Evolutionary conservation across 2,888 invertebrate species (phyloP), one percentile per base, ranked within the genome.

Genomic region (Unio delphinus): DNA sequence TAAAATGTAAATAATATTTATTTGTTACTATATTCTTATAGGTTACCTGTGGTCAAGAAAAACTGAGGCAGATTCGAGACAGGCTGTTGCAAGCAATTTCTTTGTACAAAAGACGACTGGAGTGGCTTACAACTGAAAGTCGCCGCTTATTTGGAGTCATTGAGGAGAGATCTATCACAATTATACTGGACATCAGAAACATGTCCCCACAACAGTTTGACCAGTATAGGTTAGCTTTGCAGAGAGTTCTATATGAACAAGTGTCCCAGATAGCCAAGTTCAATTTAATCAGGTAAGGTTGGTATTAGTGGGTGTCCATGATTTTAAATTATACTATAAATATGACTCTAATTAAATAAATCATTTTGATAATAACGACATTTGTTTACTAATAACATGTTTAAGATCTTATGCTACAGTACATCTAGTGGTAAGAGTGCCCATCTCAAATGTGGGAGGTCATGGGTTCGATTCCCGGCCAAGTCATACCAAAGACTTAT

Each of bases 61-160:
- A 87, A 68, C 75, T 90, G 59, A 69, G 74, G 4, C 86, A 88
- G 73, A 74, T 89, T 30, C 85, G 86, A 65, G 79, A 82, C 26
- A 75, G 88, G 7, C 77, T 90, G 54, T 68, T 72, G 17, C 87
- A 88, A 66, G 85, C 88, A 18, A 80, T 88, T 55, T 64, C 73
- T 28, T 78, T 89, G 65, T 90, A 87, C 72, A 84, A 85, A 57
- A 80, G 87, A 1, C 81, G 90, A 18, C 80, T 90, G 23, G 85
- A 86, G 59, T 90, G 90, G 90, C 76, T 90, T 72, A 90, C 89
- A 2, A 81, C 87, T 15, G 89, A 89, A 65, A 90, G 90, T 74
- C 78, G 90, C 11, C 82, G 89, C 7, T 72, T 88, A 45, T 90
- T 90, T 81, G 90, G 90, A 34, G 87, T 90, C 6, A 83, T 90